A percentile compares a stretch with the other conserved stretches of the same genome.
These are phyloP conservation scores for Gracilinanus agilis DNA, from an alignment of 2,113 vertebrate genomes.

Conservation along the genomic window DNA sequence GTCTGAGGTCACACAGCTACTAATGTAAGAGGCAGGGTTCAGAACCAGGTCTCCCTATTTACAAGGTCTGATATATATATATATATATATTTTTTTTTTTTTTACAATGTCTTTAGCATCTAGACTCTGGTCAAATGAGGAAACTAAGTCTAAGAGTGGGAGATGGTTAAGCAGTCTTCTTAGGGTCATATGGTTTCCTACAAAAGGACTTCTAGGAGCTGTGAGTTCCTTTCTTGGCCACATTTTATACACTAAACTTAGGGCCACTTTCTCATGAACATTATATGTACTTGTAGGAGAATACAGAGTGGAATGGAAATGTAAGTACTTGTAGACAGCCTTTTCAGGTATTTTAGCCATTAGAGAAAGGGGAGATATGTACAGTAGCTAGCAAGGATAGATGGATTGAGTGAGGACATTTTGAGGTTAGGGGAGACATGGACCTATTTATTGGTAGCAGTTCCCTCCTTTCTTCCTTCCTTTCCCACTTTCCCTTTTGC, in stretches of 20 bases:
- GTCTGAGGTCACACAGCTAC: too few relatives aligned
- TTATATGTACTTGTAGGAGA: too few relatives aligned
- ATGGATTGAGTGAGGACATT: too few relatives aligned
- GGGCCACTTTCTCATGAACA: neutral
- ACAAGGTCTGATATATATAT: neutral
- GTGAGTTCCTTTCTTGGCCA: neutral
- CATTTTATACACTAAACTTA: neutral
- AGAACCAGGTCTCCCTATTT: neutral
- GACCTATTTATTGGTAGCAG: too few relatives aligned
- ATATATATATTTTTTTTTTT: neutral
- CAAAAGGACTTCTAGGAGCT: neutral
- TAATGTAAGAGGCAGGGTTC: neutral
- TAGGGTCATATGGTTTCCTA: neutral
- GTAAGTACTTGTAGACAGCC: too few relatives aligned
- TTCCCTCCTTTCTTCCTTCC: too few relatives aligned
- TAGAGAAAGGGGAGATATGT: too few relatives aligned
- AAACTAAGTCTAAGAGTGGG: neutral
- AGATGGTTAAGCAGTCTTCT: neutral
- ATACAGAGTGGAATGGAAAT: too few relatives aligned
- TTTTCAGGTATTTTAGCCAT: too few relatives aligned
- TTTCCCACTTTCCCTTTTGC: too few relatives aligned
- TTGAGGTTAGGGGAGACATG: too few relatives aligned
- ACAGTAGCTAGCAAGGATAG: too few relatives aligned
- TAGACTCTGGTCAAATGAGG: neutral
- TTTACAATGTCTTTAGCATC: neutral